These are phyloP conservation scores for Habropoda laboriosa DNA, from an alignment of 1,140 invertebrate genomes.

Conservation along the genomic window DNA sequence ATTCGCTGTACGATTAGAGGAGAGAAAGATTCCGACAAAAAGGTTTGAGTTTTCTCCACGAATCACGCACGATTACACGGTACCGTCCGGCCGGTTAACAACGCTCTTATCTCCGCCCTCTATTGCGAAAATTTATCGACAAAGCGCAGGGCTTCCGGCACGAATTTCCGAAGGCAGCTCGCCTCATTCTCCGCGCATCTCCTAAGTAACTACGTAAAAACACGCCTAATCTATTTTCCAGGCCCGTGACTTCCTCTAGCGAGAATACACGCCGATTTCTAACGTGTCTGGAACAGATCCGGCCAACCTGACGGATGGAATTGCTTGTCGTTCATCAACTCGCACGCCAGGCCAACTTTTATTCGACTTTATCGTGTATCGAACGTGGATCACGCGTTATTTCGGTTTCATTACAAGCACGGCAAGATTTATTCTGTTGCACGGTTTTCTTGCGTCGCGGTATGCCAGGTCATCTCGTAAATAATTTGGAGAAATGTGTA, in stretches of 20 bases:
- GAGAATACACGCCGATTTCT: constrained; percentile 38
- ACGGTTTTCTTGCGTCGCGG: no score
- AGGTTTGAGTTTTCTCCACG: constrained; percentile 50
- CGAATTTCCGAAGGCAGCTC: constrained; percentile 53
- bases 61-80: constrained; percentile 63
- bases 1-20: constrained; percentile 1
- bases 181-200: constrained; percentile 28
- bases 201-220: constrained; percentile 66
- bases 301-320: not conserved
- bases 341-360: not conserved
- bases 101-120: constrained; percentile 57
- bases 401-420: no score
- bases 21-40: constrained; percentile 8
- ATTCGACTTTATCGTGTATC: not conserved
- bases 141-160: constrained; percentile 59
- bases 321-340: not conserved
- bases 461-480: no score
- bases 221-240: constrained; percentile 63
- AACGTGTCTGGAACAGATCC: constrained; percentile 30
- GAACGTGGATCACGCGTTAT: not conserved
- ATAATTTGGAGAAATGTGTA: no score
- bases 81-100: constrained; percentile 54
- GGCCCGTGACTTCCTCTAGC: constrained; percentile 1
- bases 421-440: no score
- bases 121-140: constrained; percentile 60